phyloP scores from a whole-genome alignment of 2,113 vertebrate species.

The Arvicanthis niloticus region DNA sequence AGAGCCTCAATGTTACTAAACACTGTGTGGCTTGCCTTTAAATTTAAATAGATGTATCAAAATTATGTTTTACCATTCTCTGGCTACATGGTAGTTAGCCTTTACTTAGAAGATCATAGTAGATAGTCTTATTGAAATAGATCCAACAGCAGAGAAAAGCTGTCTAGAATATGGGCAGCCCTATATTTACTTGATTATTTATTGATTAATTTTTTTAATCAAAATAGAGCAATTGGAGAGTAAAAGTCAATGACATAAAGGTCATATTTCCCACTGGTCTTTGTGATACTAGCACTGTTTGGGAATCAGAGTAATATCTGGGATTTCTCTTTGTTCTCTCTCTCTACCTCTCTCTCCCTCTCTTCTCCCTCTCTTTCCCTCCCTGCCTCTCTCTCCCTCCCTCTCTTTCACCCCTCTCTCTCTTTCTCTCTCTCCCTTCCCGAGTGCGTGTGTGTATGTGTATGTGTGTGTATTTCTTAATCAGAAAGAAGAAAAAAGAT shows the following conservation, averaged over 20 bases:
- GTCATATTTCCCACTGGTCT: neutral
- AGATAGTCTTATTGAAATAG: neutral
- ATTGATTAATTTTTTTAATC: neutral
- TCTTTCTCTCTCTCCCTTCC: neutral
- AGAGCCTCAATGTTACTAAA: neutral
- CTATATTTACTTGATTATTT: conserved; percentile 22
- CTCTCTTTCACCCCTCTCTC: neutral
- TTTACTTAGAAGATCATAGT: conserved; percentile 22
- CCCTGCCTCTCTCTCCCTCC: neutral
- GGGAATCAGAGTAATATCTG: neutral
- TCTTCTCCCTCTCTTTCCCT: neutral
- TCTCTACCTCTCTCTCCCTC: neutral
- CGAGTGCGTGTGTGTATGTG: neutral
- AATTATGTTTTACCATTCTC: neutral
- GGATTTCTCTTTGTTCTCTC: neutral
- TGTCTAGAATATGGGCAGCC: neutral
- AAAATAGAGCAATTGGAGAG: neutral
- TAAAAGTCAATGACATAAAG: neutral
- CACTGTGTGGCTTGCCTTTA: neutral
- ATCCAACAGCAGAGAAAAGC: neutral
- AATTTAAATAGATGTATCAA: conserved; percentile 29
- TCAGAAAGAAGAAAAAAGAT: conserved; percentile 27
- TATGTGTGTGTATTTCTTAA: neutral
- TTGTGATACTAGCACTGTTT: neutral
- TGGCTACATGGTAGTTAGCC: neutral